Base-by-base conservation (phyloP, 2,797 vertebrate species). In the Allenopithecus nigroviridis region DNA sequence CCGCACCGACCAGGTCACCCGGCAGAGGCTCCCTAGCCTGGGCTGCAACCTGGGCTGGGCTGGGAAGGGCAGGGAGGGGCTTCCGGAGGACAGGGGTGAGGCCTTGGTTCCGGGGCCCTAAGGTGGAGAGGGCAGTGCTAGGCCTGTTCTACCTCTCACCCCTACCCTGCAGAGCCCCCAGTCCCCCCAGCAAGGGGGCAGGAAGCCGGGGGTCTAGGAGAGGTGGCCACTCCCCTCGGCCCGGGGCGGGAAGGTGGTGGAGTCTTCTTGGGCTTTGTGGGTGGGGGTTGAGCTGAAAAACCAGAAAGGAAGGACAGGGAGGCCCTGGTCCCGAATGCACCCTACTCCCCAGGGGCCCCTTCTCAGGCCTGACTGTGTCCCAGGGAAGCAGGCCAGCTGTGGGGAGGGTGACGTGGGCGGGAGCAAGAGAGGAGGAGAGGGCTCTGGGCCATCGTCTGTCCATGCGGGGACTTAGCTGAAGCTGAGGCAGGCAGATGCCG, bases 51-150 rank as follows among this genome's bases (percentile, higher is more conserved):
- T 0, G 0, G 46, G 68, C 64, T 7, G 41, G 68, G 8, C 41
- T 17, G 48, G 17, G 59, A 5, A 0, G 8, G 39, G 33, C 0
- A 22, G n/a, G 19, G n/a, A 39, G 68, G 19, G 41, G 48, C 57
- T 53, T 26, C 0, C 0, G 0, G 68, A 30, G 46, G 53, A 4
- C 36, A 33, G 68, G 30, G 53, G 5, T 1, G 55, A 14, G 61
- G 46, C 21, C 72, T 55, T 30, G 1, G 68, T 9, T 28, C 0
- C 2, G 13, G 39, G 22, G 14, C 24, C 43, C 22, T 9, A 39
- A 64, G 24, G 48, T 43, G 48, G 78, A 43, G 39, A 33, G 33
- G 78, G 78, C 3, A 1, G 78, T 8, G 1, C 7, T 21, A n/a
- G 39, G 39, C 48, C 72, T 39, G 22, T 24, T 39, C 8, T 24